Conservation (phyloP, 2,888 invertebrate genomes). For the Cerastoderma edule region DNA sequence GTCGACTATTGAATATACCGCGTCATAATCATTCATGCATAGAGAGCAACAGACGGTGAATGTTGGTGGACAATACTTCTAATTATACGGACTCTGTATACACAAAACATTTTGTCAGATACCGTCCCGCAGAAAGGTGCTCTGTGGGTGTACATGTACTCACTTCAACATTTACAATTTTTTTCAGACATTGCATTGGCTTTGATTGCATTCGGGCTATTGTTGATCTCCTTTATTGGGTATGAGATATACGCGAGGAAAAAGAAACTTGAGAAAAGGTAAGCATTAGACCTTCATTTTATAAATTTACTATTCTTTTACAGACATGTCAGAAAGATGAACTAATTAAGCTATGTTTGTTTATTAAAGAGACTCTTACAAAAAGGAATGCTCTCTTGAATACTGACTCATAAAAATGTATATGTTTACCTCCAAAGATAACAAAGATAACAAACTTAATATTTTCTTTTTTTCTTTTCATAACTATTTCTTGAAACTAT, state of each 20-base stretch:
- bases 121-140: too few species aligned
- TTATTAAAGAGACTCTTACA: background rate
- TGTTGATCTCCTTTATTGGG: slow-evolving; percentile 56
- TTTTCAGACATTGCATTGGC: slow-evolving; percentile 57
- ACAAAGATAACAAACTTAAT: background rate
- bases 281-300: background rate
- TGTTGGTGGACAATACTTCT: too few species aligned
- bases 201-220: slow-evolving; percentile 46
- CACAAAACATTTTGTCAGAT: too few species aligned
- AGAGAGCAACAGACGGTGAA: too few species aligned
- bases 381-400: background rate
- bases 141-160: too few species aligned
- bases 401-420: background rate
- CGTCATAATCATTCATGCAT: too few species aligned
- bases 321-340: background rate
- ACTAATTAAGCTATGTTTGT: background rate
- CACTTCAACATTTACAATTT: too few species aligned
- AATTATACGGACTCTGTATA: too few species aligned
- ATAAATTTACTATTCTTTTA: background rate
- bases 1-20: too few species aligned
- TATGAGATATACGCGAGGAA: slow-evolving; percentile 61
- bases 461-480: too few species aligned
- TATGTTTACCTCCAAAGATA: background rate
- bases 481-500: too few species aligned
- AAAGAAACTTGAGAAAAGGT: slow-evolving; percentile 61